These are phyloP conservation scores for Tetrao urogallus DNA, from an alignment of 2,113 vertebrate species.

Conservation along the genomic window DNA sequence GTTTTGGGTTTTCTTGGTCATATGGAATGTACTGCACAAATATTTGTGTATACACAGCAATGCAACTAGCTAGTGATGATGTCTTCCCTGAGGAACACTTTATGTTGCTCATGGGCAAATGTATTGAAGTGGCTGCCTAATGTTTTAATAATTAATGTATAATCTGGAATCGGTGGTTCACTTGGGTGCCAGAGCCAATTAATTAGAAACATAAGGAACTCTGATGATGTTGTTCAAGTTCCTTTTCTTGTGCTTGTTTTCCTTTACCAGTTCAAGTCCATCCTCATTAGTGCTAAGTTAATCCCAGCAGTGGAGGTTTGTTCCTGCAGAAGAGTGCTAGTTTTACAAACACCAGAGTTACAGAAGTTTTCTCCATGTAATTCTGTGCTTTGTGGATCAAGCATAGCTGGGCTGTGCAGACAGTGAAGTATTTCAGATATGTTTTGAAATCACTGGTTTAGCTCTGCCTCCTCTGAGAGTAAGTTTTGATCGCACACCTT, in stretches of 20 bases:
- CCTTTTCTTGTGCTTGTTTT: not conserved
- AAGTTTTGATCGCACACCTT: not conserved
- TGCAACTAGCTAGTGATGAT: not conserved
- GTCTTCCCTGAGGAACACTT: not conserved
- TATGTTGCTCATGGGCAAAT: not conserved
- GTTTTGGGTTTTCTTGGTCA: not conserved
- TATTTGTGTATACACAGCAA: not conserved
- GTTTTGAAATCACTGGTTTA: not conserved
- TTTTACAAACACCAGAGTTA: not conserved
- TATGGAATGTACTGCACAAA: not conserved
- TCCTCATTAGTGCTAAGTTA: not conserved
- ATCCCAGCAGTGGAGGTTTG: not conserved
- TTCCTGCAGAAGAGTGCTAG: not conserved
- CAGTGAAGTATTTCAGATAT: not conserved
- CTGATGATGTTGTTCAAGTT: not conserved
- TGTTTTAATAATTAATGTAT: not conserved
- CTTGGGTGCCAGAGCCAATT: not conserved
- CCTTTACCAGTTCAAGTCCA: not conserved
- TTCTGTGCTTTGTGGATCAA: not conserved
- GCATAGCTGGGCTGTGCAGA: not conserved
- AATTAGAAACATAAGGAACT: not conserved
- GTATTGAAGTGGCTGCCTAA: not conserved
- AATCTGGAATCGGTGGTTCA: not conserved
- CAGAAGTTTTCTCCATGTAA: not conserved
- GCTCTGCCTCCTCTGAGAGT: not conserved